phyloP scores from a whole-genome alignment of 2,113 vertebrate genomes.

The Eonycteris spelaea region DNA sequence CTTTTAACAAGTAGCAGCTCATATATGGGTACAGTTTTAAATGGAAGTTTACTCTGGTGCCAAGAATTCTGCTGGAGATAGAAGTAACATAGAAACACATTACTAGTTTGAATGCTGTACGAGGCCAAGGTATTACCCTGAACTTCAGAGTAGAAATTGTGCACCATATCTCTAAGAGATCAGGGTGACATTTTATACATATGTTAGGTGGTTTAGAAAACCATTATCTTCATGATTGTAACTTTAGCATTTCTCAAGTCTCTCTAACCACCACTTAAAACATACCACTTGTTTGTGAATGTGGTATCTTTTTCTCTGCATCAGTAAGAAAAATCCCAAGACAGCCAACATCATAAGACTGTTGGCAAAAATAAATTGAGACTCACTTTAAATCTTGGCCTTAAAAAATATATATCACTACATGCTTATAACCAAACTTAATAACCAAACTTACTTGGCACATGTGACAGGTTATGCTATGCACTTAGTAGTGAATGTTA shows the following conservation, averaged over 20 bases:
- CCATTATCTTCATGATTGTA: background rate
- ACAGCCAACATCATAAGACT: background rate
- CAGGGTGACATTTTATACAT: background rate
- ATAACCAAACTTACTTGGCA: background rate
- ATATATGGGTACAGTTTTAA: conserved; percentile 20
- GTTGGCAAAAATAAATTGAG: background rate
- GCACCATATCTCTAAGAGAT: background rate
- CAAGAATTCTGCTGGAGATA: background rate
- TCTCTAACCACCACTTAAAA: background rate
- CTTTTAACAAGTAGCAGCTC: conserved; percentile 27
- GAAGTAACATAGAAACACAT: background rate
- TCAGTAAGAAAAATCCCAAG: background rate
- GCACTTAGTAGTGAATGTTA: background rate
- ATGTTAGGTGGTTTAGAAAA: background rate
- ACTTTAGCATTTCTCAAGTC: background rate
- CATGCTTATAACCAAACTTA: background rate
- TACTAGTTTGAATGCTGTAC: background rate
- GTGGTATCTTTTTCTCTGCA: background rate
- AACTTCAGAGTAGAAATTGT: background rate
- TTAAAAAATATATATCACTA: background rate
- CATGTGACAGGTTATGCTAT: background rate
- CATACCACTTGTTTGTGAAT: background rate
- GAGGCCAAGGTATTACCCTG: background rate
- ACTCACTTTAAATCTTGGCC: conserved; percentile 36
- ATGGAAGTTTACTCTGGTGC: conserved; percentile 30